Conservation (phyloP, 1,140 invertebrate genomes). For the Zaprionus taronus region DNA sequence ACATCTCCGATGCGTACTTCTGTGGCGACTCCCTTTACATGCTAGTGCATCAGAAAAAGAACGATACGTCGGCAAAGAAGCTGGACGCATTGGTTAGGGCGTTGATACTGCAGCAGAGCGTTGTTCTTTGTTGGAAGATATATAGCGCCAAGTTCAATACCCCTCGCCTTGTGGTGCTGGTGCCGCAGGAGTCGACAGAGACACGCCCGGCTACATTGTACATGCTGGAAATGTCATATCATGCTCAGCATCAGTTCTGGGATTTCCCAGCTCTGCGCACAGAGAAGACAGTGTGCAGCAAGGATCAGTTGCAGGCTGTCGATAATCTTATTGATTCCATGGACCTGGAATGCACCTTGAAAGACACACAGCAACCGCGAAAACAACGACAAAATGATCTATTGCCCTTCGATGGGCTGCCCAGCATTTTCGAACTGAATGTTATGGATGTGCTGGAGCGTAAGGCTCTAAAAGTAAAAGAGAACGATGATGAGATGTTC, state of each 20-base stretch:
- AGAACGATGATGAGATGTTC: slow-evolving; percentile 28
- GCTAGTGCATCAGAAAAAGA: slow-evolving; percentile 66
- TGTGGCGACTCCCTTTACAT: slow-evolving; percentile 71
- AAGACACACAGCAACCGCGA: slow-evolving; percentile 54
- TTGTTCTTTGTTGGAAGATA: slow-evolving; percentile 77
- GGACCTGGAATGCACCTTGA: slow-evolving; percentile 59
- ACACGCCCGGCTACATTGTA: slow-evolving; percentile 56
- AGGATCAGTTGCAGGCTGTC: slow-evolving; percentile 67
- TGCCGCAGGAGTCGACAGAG: slow-evolving; percentile 65
- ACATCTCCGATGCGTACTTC: slow-evolving; percentile 71
- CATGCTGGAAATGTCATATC: slow-evolving; percentile 78
- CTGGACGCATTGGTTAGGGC: slow-evolving; percentile 73
- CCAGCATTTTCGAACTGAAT: slow-evolving; percentile 74
- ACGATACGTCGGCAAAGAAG: slow-evolving; percentile 60
- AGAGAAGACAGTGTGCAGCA: slow-evolving; percentile 59
- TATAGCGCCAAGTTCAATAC: slow-evolving; percentile 67
- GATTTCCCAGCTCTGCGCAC: slow-evolving; percentile 71
- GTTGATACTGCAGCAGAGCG: slow-evolving; percentile 44
- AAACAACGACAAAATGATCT: slow-evolving; percentile 61
- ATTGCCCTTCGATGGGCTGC: slow-evolving; percentile 65
- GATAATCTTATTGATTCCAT: slow-evolving; percentile 74
- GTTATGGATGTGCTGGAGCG: slow-evolving; percentile 71
- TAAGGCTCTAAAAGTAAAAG: slow-evolving; percentile 36
- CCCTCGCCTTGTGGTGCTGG: slow-evolving; percentile 68
- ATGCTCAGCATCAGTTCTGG: slow-evolving; percentile 75